Percentiles rank a stretch among this genome's conserved stretches.
Evolutionary conservation across 1,140 invertebrate genomes (phyloP).

Genomic region (Drosophila sproati): DNA sequence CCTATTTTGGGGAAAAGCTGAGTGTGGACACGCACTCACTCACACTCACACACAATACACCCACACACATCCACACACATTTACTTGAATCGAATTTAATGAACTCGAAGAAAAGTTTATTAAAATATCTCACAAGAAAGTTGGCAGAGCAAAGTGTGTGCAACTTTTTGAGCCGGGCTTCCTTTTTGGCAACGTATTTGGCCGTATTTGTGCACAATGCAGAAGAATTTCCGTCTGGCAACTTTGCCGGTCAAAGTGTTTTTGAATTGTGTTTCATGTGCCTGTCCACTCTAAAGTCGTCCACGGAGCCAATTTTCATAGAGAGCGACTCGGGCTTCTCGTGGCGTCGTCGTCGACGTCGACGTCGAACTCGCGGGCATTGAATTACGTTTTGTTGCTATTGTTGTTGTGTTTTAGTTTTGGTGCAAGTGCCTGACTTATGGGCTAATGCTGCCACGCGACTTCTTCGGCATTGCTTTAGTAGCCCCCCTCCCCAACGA

Average conservation of each 20-base stretch:
- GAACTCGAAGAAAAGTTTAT: conserved; percentile 74
- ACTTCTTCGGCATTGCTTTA: conserved; percentile 38
- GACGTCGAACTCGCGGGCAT: conserved; percentile 49
- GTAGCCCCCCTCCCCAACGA: neutral
- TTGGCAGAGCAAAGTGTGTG: conserved; percentile 59
- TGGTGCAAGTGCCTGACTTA: conserved; percentile 74
- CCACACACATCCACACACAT: conserved; percentile 28
- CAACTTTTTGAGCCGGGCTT: conserved; percentile 42
- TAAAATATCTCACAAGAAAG: conserved; percentile 69
- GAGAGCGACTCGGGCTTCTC: conserved; percentile 58
- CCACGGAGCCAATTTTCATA: conserved; percentile 73
- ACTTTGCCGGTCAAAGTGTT: conserved; percentile 83
- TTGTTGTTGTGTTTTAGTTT: conserved; percentile 29
- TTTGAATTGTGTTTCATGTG: conserved; percentile 83
- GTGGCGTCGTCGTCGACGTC: conserved; percentile 32
- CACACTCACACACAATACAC: neutral
- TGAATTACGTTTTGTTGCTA: conserved; percentile 64
- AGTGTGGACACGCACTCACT: neutral
- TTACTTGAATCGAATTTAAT: conserved; percentile 77
- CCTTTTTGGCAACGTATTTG: conserved; percentile 41
- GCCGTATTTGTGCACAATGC: conserved; percentile 53
- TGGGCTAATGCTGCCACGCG: conserved; percentile 72
- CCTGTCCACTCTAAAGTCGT: conserved; percentile 79
- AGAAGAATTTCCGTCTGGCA: conserved; percentile 82
- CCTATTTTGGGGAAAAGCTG: conserved; percentile 14